Base-by-base conservation (phyloP, 2,113 vertebrate species). In the Antennarius striatus region DNA sequence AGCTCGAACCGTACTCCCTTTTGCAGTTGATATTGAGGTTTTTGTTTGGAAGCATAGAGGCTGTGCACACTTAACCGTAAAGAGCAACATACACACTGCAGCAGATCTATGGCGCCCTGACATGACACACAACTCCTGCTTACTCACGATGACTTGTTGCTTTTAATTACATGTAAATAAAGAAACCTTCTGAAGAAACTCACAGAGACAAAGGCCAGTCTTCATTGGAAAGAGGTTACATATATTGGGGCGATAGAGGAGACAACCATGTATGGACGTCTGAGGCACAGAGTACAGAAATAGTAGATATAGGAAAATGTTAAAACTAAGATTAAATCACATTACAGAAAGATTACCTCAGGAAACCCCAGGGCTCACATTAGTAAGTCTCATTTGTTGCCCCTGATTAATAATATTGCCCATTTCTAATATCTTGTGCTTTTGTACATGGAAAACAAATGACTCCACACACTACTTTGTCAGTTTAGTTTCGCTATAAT, bases 241-340 rank as follows among this genome's bases (percentile, higher is more conserved):
- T 48, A 79, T 71, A 47, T 77, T 50, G 39, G 69, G 70, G 65
- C 50, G 69, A 11, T 43, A 51, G 48, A 81, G 30, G 74, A 65
- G 67, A 79, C 64, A 84, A 75, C 77, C 80, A 80, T 77, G 73
- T 66, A 67, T 50, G n/a, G 68, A 80, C 63, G 43, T 80, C 82
- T 77, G 67, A 87, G 87, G 85, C 85, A 84, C 87, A 11, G 10
- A 43, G 42, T 4, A 13, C 22, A 22, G 10, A 28, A 53, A 53
- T 36, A 36, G 7, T 36, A 36, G 4, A 7, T 36, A 36, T 4
- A 36, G 32, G 32, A 36, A 36, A 36, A 36, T 36, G 7, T 36
- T 4, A 36, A 36, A 36, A 36, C 3, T 36, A 4, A 36, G 32
- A 22, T 22, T 22, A 22, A 22, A 22, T 22, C 22, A 22, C 1